A percentile compares a stretch with the other conserved stretches of the same genome.
Evolutionary conservation across 1,140 invertebrate genomes (phyloP).

Genomic region (Rhopalosiphum padi): DNA sequence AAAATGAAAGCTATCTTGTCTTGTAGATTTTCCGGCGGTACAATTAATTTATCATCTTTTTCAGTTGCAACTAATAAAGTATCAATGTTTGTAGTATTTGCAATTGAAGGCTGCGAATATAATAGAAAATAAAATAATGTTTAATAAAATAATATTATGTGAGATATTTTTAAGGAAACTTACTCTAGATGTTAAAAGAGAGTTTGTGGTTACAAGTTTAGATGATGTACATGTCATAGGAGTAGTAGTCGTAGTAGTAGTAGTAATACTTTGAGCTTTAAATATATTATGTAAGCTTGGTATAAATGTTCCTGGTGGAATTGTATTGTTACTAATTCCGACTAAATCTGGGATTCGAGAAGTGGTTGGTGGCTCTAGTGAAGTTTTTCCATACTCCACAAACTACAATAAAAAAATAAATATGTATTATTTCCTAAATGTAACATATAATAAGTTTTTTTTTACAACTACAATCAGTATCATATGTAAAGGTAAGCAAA

Average conservation of each 20-base stretch:
- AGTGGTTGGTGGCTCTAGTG: background rate
- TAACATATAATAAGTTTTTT: background rate
- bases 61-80: constrained; percentile 93
- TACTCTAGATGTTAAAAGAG: background rate
- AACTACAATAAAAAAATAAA: background rate
- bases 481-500: background rate
- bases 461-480: background rate
- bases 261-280: background rate
- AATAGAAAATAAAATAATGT: background rate
- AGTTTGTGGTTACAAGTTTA: background rate
- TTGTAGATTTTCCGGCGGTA: constrained; percentile 82
- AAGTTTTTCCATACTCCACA: constrained; percentile 38
- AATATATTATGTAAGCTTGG: background rate
- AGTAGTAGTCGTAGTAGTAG: background rate
- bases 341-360: background rate
- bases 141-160: background rate
- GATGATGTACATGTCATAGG: background rate
- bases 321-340: background rate
- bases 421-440: background rate
- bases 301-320: background rate
- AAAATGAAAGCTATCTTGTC: constrained; percentile 99
- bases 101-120: constrained; percentile 80
- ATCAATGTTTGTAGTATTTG: constrained; percentile 97
- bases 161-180: background rate
- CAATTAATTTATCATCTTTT: constrained; percentile 87